These are phyloP conservation scores for Cotesia vestalis DNA, from an alignment of 1,140 invertebrate genomes.

Conservation along the genomic window DNA sequence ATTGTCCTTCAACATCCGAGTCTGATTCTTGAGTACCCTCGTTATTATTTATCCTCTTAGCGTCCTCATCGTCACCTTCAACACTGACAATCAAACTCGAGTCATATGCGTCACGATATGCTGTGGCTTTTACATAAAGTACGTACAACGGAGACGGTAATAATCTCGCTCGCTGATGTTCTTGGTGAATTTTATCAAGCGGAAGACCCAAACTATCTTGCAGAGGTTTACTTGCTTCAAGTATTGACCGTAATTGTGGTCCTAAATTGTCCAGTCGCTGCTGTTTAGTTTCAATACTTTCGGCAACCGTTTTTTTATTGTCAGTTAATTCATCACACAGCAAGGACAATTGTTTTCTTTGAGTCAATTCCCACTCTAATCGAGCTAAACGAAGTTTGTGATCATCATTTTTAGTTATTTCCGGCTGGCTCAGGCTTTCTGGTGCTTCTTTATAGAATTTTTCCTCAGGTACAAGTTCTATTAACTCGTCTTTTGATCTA, in stretches of 20 bases:
- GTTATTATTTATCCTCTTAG: constrained; percentile 72
- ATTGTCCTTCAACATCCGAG: constrained; percentile 69
- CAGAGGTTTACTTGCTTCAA: constrained; percentile 87
- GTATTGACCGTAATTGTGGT: constrained; percentile 78
- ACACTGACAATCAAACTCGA: constrained; percentile 69
- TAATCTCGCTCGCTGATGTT: constrained; percentile 78
- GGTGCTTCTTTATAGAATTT: constrained; percentile 89
- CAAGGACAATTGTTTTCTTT: constrained; percentile 83
- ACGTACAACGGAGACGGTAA: constrained; percentile 87
- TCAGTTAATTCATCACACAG: constrained; percentile 80
- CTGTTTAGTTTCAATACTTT: constrained; percentile 82
- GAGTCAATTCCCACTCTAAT: constrained; percentile 91
- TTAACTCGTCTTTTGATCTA: constrained; percentile 93
- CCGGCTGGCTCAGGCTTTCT: constrained; percentile 72
- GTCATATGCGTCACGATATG: constrained; percentile 83
- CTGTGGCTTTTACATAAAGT: constrained; percentile 84
- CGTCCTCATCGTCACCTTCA: constrained; percentile 84
- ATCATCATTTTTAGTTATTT: constrained; percentile 72
- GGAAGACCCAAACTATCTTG: constrained; percentile 87
- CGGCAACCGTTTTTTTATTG: constrained; percentile 78
- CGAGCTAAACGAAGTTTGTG: constrained; percentile 87
- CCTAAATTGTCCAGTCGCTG: constrained; percentile 82
- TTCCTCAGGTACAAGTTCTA: constrained; percentile 85
- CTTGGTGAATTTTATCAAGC: constrained; percentile 79
- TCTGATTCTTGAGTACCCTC: constrained; percentile 72